A percentile compares a stretch with the other conserved stretches of the same genome.
Evolutionary conservation across 2,888 invertebrate genomes (phyloP).

Genomic region (Agrotis ipsilon): DNA sequence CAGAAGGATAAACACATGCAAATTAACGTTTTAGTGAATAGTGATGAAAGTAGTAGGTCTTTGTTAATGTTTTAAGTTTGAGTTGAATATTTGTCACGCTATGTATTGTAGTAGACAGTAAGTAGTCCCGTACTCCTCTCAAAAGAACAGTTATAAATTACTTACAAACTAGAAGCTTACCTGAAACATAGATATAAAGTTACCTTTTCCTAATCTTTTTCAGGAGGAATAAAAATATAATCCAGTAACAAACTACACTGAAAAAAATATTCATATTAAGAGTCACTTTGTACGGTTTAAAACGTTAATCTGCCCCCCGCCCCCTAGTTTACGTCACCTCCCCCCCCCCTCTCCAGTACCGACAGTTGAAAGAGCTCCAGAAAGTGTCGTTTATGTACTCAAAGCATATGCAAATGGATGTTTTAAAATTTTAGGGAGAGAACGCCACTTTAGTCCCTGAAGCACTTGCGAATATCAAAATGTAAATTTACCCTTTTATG

Average conservation of each 20-base stretch:
- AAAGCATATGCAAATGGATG: constrained; percentile 91
- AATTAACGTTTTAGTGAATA: constrained; percentile 78
- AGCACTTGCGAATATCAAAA: constrained; percentile 91
- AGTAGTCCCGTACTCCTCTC: not conserved
- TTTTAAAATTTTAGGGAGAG: constrained; percentile 91
- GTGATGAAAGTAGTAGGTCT: constrained; percentile 6
- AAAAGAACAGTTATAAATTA: not conserved
- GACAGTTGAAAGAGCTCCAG: constrained; percentile 84
- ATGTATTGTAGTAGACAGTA: not conserved
- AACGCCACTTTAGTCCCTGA: constrained; percentile 88
- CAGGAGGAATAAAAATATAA: not conserved
- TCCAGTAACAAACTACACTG: not conserved
- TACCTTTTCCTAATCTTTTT: not conserved
- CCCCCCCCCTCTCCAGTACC: constrained; percentile 57
- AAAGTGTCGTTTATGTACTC: constrained; percentile 91
- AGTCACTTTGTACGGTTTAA: constrained; percentile 59
- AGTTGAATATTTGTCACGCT: not conserved
- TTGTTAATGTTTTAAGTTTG: not conserved
- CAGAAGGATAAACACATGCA: constrained; percentile 85
- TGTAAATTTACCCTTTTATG: constrained; percentile 91
- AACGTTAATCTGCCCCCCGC: constrained; percentile 58
- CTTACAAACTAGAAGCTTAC: not conserved
- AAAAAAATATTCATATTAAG: constrained; percentile 19
- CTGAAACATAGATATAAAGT: not conserved
- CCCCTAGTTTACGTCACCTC: constrained; percentile 53